Base-by-base conservation (phyloP, 2,888 invertebrate species). In the Lochmaea crataegi region DNA sequence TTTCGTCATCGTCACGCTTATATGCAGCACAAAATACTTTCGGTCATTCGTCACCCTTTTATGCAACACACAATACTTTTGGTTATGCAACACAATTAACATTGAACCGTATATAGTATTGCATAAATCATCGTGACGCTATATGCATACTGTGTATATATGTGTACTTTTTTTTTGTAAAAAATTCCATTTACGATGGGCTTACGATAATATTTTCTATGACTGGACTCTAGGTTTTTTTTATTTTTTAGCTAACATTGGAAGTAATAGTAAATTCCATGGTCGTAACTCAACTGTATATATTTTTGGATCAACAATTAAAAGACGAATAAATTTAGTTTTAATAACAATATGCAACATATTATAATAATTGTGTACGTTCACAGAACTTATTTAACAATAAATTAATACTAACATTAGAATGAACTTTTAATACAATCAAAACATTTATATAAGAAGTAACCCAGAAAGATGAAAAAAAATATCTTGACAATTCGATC, bases 231-330 rank as follows among this genome's bases (percentile, higher is more conserved):
- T n/a, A n/a, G n/a, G n/a, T n/a, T n/a, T n/a, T n/a, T n/a, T n/a
- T n/a, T n/a, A n/a, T n/a, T 38, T 78, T 78, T 58, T 57, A 77
- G 78, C 11, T 78, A 4, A 16, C 65, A 11, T 26, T 71, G 18
- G 71, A 73, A 9, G 60, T 71, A 2, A 65, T 75, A 14, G 70
- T 73, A n/a, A 75, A 76, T n/a, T 38, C 65, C 32, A 75, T 76
- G 76, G 73, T 76, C 5, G 64, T 75, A 11, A 71, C 71, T n/a
- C 76, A 76, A 53, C 48, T 76, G 3, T 74, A 74, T 53, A 38
- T 68, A 48, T 68, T 68, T 51, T 61, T 68, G 38, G 68, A 68
- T 14, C 14, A n/a, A 38, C 61, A 66, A 41, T 7, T 60, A 26
- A 60, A 66, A 26, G 45, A 56, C 12, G 26, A 12, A n/a, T 63